These are phyloP conservation scores for Paralichthys olivaceus DNA, from an alignment of 2,113 vertebrate genomes.

Conservation along the genomic window DNA sequence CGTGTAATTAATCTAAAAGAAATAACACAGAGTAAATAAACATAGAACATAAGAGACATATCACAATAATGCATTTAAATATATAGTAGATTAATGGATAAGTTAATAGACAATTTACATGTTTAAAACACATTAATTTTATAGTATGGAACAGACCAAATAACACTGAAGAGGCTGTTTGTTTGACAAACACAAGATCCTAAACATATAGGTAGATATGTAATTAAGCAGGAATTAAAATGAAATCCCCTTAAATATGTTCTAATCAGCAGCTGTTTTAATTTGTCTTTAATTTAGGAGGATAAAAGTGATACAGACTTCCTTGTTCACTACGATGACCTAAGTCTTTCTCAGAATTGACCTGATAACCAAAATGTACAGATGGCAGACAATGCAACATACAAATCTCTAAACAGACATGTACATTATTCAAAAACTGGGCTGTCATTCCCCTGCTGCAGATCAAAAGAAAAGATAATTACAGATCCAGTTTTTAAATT, in stretches of 20 bases:
- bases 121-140: not conserved
- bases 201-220: slow-evolving; percentile 1
- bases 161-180: not conserved
- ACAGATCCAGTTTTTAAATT: not conserved
- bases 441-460: too few species aligned
- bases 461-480: not conserved
- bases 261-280: not conserved
- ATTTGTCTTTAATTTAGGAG: slow-evolving; percentile 1
- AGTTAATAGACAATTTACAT: too few species aligned
- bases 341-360: too few species aligned
- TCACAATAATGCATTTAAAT: not conserved
- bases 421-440: too few species aligned
- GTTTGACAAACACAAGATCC: not conserved
- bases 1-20: not conserved
- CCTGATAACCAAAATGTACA: too few species aligned
- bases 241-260: not conserved
- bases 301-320: too few species aligned
- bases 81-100: not conserved
- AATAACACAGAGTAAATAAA: not conserved
- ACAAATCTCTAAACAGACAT: too few species aligned
- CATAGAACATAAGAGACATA: not conserved
- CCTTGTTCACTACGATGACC: too few species aligned
- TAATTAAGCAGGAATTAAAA: not conserved
- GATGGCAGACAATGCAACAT: too few species aligned
- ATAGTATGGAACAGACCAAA: not conserved